A percentile compares a stretch with the other conserved stretches of the same genome.
phyloP scores from a whole-genome alignment of 2,888 invertebrate species.

The Watsonalla binaria region DNA sequence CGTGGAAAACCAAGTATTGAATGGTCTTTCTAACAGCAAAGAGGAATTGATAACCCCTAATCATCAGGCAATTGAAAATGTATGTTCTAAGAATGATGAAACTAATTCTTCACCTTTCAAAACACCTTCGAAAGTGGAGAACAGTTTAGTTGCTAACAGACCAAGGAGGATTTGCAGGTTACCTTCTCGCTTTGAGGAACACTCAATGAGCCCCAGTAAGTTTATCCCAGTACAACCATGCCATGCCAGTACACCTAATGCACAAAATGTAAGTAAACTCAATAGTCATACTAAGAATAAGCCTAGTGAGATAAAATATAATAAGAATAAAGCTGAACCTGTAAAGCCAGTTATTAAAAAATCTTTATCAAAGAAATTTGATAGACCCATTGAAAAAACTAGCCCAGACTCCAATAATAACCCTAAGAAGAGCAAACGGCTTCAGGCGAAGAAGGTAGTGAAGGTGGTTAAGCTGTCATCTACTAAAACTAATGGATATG shows the following conservation, averaged over 20 bases:
- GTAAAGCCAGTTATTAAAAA: slow-evolving; percentile 7
- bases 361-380: slow-evolving; percentile 12
- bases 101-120: slow-evolving; percentile 31
- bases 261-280: slow-evolving; percentile 21
- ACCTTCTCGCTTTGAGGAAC: slow-evolving; percentile 58
- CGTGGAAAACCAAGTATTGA: slow-evolving; percentile 36
- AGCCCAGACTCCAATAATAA: slow-evolving; percentile 51
- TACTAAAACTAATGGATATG: slow-evolving; percentile 1
- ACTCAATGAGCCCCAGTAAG: slow-evolving; percentile 56
- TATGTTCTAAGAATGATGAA: slow-evolving; percentile 9
- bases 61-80: neutral
- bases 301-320: slow-evolving; percentile 3
- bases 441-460: slow-evolving; percentile 6
- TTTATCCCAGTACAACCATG: slow-evolving; percentile 49
- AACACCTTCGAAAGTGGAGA: slow-evolving; percentile 35
- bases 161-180: slow-evolving; percentile 55
- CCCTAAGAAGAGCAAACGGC: slow-evolving; percentile 18
- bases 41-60: slow-evolving; percentile 9
- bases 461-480: slow-evolving; percentile 7
- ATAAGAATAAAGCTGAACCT: slow-evolving; percentile 8
- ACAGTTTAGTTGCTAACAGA: slow-evolving; percentile 38
- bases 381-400: slow-evolving; percentile 17
- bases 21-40: slow-evolving; percentile 33
- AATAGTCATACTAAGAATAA: neutral
- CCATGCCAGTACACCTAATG: slow-evolving; percentile 57